Conservation (phyloP, 2,797 vertebrate species). For the Hydrolagus colliei region DNA sequence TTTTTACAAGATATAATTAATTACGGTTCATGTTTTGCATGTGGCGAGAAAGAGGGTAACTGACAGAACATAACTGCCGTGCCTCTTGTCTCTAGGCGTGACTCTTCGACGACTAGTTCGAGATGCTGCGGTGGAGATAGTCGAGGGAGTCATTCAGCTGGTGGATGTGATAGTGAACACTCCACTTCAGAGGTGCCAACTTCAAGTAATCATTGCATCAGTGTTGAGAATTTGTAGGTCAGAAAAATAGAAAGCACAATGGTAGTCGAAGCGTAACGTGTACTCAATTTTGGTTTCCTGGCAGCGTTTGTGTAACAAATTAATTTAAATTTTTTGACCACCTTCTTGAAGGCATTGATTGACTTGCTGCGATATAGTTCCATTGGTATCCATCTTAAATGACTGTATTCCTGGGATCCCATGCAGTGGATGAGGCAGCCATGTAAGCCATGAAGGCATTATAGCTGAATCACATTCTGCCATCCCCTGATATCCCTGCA, state of each 20-base stretch:
- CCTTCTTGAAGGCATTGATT: no score
- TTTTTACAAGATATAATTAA: background rate
- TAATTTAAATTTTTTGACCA: no score
- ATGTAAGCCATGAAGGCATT: no score
- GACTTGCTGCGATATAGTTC: no score
- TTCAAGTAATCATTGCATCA: background rate
- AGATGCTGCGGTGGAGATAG: slow-evolving; percentile 63
- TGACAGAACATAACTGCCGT: background rate
- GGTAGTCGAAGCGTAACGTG: background rate
- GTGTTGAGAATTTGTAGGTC: background rate
- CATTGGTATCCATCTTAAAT: no score
- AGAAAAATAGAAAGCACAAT: background rate
- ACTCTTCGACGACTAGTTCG: slow-evolving; percentile 70
- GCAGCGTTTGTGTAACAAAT: background rate
- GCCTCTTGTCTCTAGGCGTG: slow-evolving; percentile 53
- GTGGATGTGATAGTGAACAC: slow-evolving; percentile 64
- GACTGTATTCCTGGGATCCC: no score
- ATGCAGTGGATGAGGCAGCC: no score
- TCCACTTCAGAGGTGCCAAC: slow-evolving; percentile 64
- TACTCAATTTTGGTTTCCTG: background rate
- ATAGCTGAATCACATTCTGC: no score
- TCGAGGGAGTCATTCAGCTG: slow-evolving; percentile 74
- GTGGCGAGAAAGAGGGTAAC: background rate
- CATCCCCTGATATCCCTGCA: no score
- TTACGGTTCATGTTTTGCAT: background rate